Conservation (phyloP, 2,888 invertebrate species). For the Cremastobaeus sp. region DNA sequence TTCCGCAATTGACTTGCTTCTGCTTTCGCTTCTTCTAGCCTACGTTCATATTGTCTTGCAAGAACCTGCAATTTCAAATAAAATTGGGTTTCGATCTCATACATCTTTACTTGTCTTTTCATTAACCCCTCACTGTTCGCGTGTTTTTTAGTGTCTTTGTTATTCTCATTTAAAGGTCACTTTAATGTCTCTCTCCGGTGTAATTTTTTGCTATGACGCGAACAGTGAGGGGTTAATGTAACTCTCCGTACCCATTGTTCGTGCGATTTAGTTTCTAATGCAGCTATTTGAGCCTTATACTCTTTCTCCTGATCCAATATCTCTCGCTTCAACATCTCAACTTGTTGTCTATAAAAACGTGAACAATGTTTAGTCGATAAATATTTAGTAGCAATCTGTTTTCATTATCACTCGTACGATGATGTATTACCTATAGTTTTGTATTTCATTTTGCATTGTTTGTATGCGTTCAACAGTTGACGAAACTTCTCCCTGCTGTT, state of each 20-base stretch:
- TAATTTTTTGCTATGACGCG: too few species aligned
- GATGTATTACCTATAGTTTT: conserved; percentile 84
- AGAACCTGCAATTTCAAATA: conserved; percentile 80
- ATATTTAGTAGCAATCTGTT: conserved; percentile 4
- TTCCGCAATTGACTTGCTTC: conserved; percentile 85
- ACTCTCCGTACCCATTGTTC: conserved; percentile 91
- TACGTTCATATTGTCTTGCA: conserved; percentile 89
- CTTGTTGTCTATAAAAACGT: conserved; percentile 80
- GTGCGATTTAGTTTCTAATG: conserved; percentile 90
- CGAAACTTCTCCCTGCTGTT: conserved; percentile 89
- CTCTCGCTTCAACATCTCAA: conserved; percentile 87
- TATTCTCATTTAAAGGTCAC: too few species aligned
- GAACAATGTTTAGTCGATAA: not conserved
- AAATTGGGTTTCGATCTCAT: too few species aligned
- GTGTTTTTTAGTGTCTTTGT: too few species aligned
- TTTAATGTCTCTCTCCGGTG: too few species aligned
- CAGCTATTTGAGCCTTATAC: conserved; percentile 85
- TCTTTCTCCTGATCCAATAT: conserved; percentile 90
- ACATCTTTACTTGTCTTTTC: conserved; percentile 7
- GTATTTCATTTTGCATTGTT: conserved; percentile 87
- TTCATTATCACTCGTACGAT: too few species aligned
- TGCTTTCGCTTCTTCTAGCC: conserved; percentile 88
- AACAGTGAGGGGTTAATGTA: too few species aligned
- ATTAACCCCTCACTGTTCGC: too few species aligned
- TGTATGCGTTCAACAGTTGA: conserved; percentile 89